phyloP scores from a whole-genome alignment of 2,888 invertebrate genomes.

The Eugnorisma glareosa region DNA sequence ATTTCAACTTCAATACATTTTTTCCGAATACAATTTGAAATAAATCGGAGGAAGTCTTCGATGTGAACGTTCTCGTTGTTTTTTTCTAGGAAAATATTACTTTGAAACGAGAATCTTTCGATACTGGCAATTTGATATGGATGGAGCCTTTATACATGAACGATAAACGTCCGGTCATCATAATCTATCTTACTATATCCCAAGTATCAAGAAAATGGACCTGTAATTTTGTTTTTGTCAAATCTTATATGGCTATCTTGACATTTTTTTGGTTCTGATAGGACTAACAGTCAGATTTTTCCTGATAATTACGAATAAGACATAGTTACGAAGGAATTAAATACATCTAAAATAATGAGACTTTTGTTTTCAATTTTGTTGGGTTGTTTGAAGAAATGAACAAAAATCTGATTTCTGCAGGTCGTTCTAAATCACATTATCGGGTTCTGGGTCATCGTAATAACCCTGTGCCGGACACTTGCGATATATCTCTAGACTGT shows the following conservation, averaged over 20 bases:
- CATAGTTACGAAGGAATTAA: neutral
- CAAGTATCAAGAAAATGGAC: slow-evolving; percentile 34
- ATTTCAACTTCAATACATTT: slow-evolving; percentile 38
- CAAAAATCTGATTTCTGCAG: neutral
- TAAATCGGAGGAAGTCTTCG: slow-evolving; percentile 41
- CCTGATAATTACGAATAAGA: too few species aligned
- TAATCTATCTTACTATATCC: slow-evolving; percentile 42
- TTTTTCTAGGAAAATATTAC: slow-evolving; percentile 18
- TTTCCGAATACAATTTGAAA: slow-evolving; percentile 40
- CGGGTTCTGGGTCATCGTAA: neutral
- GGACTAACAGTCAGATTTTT: neutral
- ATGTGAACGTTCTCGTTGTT: slow-evolving; percentile 13
- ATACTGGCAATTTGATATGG: slow-evolving; percentile 3
- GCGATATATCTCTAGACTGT: too few species aligned
- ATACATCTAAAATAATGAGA: neutral
- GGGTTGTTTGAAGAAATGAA: neutral
- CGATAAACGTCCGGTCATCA: slow-evolving; percentile 41
- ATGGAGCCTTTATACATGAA: slow-evolving; percentile 12
- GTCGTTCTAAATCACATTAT: neutral
- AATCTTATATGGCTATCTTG: neutral
- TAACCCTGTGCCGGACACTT: neutral
- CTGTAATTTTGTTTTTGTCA: slow-evolving; percentile 29
- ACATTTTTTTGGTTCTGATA: neutral
- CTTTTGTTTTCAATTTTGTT: neutral
- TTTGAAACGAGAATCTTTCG: slow-evolving; percentile 7